phyloP scores from a whole-genome alignment of 2,888 invertebrate species.

The Drosophila meridiana region DNA sequence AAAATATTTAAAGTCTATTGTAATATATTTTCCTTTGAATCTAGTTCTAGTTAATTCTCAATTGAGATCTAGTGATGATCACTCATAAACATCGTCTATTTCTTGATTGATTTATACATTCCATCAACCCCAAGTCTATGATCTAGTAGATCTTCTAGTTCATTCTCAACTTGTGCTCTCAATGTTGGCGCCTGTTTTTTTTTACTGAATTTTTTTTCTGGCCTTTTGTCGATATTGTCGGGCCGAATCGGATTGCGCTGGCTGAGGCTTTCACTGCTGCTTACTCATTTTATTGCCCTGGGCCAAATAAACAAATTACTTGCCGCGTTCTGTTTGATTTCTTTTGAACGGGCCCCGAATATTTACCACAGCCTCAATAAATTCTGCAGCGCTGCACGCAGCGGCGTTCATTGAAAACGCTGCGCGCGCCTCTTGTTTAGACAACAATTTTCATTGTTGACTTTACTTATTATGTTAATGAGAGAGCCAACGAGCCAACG shows the following conservation, averaged over 20 bases:
- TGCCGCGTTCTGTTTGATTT: slow-evolving; percentile 73
- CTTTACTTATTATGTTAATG: slow-evolving; percentile 81
- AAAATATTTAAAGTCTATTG: too few species aligned
- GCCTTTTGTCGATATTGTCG: slow-evolving; percentile 19
- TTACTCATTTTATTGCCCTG: slow-evolving; percentile 76
- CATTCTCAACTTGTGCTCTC: not conserved
- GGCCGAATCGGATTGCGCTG: slow-evolving; percentile 10
- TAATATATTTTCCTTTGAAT: too few species aligned
- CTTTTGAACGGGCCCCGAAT: slow-evolving; percentile 79
- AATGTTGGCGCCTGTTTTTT: slow-evolving; percentile 21
- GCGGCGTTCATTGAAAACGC: slow-evolving; percentile 71
- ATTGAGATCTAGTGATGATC: not conserved
- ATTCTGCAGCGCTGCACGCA: slow-evolving; percentile 69
- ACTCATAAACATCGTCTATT: not conserved
- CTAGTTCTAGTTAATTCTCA: too few species aligned
- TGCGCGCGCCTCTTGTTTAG: slow-evolving; percentile 76
- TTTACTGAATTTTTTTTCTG: not conserved
- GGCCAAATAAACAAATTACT: slow-evolving; percentile 79
- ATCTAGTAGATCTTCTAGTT: not conserved
- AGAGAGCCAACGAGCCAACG: slow-evolving; percentile 51
- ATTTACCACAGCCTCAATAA: slow-evolving; percentile 78
- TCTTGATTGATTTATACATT: not conserved
- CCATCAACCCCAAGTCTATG: not conserved
- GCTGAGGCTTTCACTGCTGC: slow-evolving; percentile 62
- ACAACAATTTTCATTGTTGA: slow-evolving; percentile 79